Percentiles rank a stretch among this genome's conserved stretches.
These are phyloP conservation scores for Idris sp. DNA, from an alignment of 1,140 invertebrate genomes.

Conservation along the genomic window DNA sequence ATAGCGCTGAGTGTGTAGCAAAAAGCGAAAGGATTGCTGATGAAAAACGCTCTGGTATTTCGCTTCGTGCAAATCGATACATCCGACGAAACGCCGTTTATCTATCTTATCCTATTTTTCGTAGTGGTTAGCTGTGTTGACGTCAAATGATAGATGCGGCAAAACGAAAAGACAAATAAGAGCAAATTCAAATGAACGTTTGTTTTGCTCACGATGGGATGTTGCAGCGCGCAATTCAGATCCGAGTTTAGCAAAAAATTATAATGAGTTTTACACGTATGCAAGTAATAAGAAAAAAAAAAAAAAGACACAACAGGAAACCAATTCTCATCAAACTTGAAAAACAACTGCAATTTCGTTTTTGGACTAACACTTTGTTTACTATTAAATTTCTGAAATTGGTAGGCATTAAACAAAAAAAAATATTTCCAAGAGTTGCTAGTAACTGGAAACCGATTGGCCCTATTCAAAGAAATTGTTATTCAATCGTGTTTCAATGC, in stretches of 20 bases:
- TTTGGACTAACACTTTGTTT: too few species aligned
- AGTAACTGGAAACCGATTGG: too few species aligned
- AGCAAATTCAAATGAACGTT: slow-evolving; percentile 20
- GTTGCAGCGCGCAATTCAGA: slow-evolving; percentile 3
- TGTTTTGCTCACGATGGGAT: slow-evolving; percentile 26
- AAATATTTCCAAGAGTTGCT: too few species aligned
- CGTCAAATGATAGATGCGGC: slow-evolving; percentile 46
- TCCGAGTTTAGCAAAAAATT: slow-evolving; percentile 13
- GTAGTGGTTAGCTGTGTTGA: slow-evolving; percentile 29
- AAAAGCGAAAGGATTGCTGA: slow-evolving; percentile 42
- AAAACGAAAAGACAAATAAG: slow-evolving; percentile 39
- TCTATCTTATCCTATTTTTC: slow-evolving; percentile 52
- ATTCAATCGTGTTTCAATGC: too few species aligned
- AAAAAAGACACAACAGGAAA: neutral
- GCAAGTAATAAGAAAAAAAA: slow-evolving; percentile 2
- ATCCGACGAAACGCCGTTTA: slow-evolving; percentile 36
- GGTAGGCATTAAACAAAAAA: too few species aligned
- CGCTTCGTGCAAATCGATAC: slow-evolving; percentile 27
- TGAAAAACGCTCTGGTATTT: slow-evolving; percentile 37
- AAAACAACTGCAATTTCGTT: neutral
- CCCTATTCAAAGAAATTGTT: too few species aligned
- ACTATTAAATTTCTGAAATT: too few species aligned
- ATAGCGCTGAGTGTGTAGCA: neutral
- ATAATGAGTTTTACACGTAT: slow-evolving; percentile 15
- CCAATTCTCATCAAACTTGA: neutral